Evolutionary conservation across 1,140 invertebrate genomes (phyloP), one percentile per base, ranked within the genome.

Genomic region (Monomorium pharaonis): DNA sequence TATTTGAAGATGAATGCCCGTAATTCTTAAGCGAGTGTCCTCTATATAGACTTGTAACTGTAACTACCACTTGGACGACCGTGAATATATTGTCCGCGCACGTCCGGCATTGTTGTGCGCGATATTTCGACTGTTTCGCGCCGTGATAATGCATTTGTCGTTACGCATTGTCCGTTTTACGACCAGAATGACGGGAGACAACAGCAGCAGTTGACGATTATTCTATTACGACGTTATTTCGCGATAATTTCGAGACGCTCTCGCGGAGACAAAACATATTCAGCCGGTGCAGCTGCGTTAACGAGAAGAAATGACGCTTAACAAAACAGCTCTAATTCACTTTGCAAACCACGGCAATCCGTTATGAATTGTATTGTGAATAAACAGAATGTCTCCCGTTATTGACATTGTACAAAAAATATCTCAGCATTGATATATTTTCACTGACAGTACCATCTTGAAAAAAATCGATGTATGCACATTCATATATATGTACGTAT

Each of bases 11-110:
- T 92, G 89, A 92, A 89, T 92, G 89, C 77, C 87, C 30, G 10
- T 21, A 47, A 56, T 81, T 60, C 47, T 44, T 21, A 72, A 27
- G 44, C 58, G 70, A 16, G 9, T 24, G 85, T 63, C 74, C 65
- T 37, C 90, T 94, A 94, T 94, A 94, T 94, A 94, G 91, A 93
- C 91, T 92, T 88, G 80, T 94, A 94, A 94, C 93, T 94, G 93
- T 94, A 92, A 80, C 85, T 69, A 65, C 37, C 10, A 6, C 58
- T 42, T 33, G 27, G 6, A n/a, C 33, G 1, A 5, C n/a, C 24
- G 89, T 6, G 62, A 88, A 88, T 80, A 16, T 88, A 92, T 84
- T 88, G 90, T 86, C 89, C 78, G 14, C 14, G n/a, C 18, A 10
- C 24, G 2, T 70, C 33, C 12, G 0, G 2, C 51, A 18, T 58